A percentile compares a stretch with the other conserved stretches of the same genome.
Conservation (phyloP, 2,888 invertebrate species). For the Leptopilina syphax region DNA sequence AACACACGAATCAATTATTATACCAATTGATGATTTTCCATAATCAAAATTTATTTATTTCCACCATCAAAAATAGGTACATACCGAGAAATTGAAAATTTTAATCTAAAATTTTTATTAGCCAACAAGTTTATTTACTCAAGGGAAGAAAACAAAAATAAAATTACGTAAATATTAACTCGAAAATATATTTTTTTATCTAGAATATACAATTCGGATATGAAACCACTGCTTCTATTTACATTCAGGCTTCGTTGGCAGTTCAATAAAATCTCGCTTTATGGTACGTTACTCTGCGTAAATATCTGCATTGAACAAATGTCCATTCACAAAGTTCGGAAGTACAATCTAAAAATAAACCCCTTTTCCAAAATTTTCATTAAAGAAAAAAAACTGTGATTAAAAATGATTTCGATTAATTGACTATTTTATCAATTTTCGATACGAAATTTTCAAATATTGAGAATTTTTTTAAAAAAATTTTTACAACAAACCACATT, state of each 20-base stretch:
- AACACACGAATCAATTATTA: too few species aligned
- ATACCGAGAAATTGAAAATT: too few species aligned
- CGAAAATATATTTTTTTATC: neutral
- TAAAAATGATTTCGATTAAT: too few species aligned
- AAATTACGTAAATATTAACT: slow-evolving; percentile 10
- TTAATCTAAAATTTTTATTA: too few species aligned
- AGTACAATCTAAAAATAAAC: neutral
- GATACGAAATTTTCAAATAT: too few species aligned
- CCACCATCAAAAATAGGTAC: too few species aligned
- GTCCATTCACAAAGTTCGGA: neutral
- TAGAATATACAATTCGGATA: neutral
- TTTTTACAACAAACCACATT: too few species aligned
- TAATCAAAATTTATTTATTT: too few species aligned
- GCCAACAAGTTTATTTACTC: neutral
- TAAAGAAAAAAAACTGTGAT: too few species aligned
- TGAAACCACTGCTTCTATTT: slow-evolving; percentile 23
- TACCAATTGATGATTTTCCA: too few species aligned
- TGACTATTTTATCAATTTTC: too few species aligned
- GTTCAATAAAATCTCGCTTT: slow-evolving; percentile 34
- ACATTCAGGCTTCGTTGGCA: slow-evolving; percentile 26
- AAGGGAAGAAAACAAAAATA: neutral
- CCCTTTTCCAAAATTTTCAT: neutral
- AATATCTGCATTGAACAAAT: slow-evolving; percentile 28
- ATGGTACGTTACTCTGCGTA: slow-evolving; percentile 32
- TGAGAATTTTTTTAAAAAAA: too few species aligned